Base-by-base conservation (phyloP, 2,888 invertebrate species). In the Ferrisia virgata region DNA sequence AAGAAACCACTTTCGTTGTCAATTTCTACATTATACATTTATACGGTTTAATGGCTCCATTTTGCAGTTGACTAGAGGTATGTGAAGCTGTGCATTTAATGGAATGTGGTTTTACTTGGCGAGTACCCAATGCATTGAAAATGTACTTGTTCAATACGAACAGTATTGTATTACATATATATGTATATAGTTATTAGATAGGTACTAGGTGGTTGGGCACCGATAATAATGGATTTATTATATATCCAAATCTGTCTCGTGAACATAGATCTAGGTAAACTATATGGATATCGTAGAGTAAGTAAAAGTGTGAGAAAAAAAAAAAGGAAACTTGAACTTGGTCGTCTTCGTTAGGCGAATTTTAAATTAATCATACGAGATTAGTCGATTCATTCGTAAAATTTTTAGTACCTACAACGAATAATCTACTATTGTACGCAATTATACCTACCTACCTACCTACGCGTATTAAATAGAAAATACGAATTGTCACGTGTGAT, bases 71-170 rank as follows among this genome's bases (percentile, higher is more conserved):
- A 33, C 33, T 5, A n/a, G 33, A 33, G n/a, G 72, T 22, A 25
- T 80, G 13, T 2, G 39, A 43, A 79, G 53, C 5, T 28, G 25
- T 79, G 53, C 80, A 53, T 22, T 40, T 3, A 22, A 22, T 4
- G 43, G 80, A 80, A 80, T 80, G 80, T 13, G 53, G 80, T 80
- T 80, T 80, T 43, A 80, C 31, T 80, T 80, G 80, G 80, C 80
- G 22, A 53, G 22, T 43, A 15, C 28, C 80, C 80, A 80, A 53
- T 31, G n/a, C 28, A 72, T 72, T 64, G 11, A 53, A 64, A 64
- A 64, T 64, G 8, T 31, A 64, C 31, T 28, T 31, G 31, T 31
- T 64, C 28, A 11, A n/a, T n/a, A n/a, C n/a, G n/a, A n/a, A n/a
- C n/a, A 25, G 31, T 28, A 64, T 64, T 28, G 28, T 47, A 18